A percentile compares a stretch with the other conserved stretches of the same genome.
Conservation (phyloP, 2,113 vertebrate species). For the Mobula hypostoma region DNA sequence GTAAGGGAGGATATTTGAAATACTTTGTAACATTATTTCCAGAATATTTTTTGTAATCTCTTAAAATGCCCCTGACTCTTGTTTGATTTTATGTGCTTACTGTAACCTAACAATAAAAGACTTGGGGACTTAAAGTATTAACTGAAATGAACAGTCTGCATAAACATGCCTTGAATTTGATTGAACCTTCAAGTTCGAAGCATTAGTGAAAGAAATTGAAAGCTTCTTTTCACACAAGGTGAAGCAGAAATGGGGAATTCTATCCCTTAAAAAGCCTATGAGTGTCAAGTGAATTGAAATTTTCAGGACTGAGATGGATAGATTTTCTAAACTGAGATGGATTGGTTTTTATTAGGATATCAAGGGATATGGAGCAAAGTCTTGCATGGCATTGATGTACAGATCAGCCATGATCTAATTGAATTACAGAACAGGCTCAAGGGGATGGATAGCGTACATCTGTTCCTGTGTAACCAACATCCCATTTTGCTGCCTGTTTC, state of each 20-base stretch:
- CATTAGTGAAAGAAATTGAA: not conserved
- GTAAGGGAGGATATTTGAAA: not conserved
- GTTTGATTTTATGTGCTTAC: not conserved
- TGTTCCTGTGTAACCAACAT: not conserved
- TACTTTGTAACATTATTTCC: not conserved
- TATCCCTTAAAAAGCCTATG: not conserved
- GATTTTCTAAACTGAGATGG: not conserved
- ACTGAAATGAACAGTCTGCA: not conserved
- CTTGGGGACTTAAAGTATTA: not conserved
- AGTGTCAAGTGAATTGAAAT: not conserved
- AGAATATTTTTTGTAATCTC: not conserved
- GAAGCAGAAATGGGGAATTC: not conserved
- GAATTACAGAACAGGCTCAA: constrained; percentile 2
- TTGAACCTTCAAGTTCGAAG: not conserved
- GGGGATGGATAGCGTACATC: not conserved
- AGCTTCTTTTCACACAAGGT: not conserved
- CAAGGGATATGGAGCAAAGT: not conserved
- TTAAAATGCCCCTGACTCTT: not conserved
- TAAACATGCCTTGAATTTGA: not conserved
- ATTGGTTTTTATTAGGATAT: not conserved
- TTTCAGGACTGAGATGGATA: not conserved
- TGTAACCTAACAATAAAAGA: not conserved
- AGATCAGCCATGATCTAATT: not conserved
- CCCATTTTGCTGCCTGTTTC: not conserved
- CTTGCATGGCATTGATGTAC: not conserved